Base-by-base conservation (phyloP, 1,140 invertebrate genomes). In the Drosophila leontia region DNA sequence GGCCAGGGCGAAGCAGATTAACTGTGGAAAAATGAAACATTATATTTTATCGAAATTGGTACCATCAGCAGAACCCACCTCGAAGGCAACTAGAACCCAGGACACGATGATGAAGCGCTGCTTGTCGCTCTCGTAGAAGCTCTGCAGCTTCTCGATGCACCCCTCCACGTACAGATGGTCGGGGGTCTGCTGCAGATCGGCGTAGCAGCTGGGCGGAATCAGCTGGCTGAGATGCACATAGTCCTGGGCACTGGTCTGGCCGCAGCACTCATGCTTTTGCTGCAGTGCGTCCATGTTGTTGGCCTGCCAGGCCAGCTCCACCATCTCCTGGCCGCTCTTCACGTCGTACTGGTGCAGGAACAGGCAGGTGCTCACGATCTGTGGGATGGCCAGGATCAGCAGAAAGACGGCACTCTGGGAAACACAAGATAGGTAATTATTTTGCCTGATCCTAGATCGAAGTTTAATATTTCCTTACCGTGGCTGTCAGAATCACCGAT, bases 211-310 rank as follows among this genome's bases (percentile, higher is more conserved):
- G 50, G 74, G 80, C 9, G 91, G 91, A 19, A 92, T 84, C 6
- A 45, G 26, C 44, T 80, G 82, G 41, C 48, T 72, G 7, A 92
- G 71, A 29, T 84, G 70, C 0, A 92, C 57, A 41, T 92, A 92
- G 59, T 92, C 91, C 60, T 92, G 87, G 19, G 84, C 72, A 47
- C 91, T 92, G 19, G 51, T 67, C 51, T 86, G 81, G 76, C 91
- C 91, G 26, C 91, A 92, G 44, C 91, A 92, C 39, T 90, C 75
- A 53, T 82, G 82, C 35, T 80, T 74, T 74, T 78, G 74, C 57
- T 92, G 91, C 32, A 91, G 45, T 0, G 42, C 82, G 44, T 92
- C 91, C 80, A 92, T 92, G 35, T 88, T 83, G 59, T 92, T 82
- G 4, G 82, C 75, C 60, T 88, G 75, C 91, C 91, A 92, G 35